These are phyloP conservation scores for Stenodema calcarata DNA, from an alignment of 2,888 invertebrate species.

Conservation along the genomic window DNA sequence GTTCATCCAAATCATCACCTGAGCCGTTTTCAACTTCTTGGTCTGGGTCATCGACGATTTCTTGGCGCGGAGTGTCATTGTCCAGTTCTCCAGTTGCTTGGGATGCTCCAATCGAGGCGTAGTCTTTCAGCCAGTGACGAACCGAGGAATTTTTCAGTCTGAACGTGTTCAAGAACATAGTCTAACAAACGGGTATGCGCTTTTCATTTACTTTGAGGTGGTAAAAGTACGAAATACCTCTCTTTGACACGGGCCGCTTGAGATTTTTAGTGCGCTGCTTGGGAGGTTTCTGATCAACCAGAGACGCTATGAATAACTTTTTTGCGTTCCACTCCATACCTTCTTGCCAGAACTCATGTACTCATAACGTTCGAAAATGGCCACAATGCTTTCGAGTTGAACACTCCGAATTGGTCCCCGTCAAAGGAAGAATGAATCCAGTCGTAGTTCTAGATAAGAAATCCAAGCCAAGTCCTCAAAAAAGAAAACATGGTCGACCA, in stretches of 20 bases:
- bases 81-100: not conserved
- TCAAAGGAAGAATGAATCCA: no score
- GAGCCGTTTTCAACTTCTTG: slow-evolving; percentile 6
- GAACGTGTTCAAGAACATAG: not conserved
- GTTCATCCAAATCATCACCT: not conserved
- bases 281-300: not conserved
- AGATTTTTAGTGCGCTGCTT: not conserved
- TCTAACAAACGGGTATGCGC: not conserved
- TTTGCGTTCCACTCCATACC: not conserved
- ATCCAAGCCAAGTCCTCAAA: no score
- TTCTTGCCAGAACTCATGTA: not conserved
- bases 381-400: no score
- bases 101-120: not conserved
- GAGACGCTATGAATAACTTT: not conserved
- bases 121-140: slow-evolving; percentile 1
- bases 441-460: no score
- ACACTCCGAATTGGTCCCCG: no score
- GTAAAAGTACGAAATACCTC: not conserved
- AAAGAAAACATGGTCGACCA: no score
- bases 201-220: not conserved
- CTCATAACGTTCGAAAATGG: no score
- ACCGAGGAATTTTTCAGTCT: not conserved
- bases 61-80: not conserved
- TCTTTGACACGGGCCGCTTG: not conserved
- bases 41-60: not conserved